Evolutionary conservation across 2,888 invertebrate genomes (phyloP).

Genomic region (Dolichomitus sp.): DNA sequence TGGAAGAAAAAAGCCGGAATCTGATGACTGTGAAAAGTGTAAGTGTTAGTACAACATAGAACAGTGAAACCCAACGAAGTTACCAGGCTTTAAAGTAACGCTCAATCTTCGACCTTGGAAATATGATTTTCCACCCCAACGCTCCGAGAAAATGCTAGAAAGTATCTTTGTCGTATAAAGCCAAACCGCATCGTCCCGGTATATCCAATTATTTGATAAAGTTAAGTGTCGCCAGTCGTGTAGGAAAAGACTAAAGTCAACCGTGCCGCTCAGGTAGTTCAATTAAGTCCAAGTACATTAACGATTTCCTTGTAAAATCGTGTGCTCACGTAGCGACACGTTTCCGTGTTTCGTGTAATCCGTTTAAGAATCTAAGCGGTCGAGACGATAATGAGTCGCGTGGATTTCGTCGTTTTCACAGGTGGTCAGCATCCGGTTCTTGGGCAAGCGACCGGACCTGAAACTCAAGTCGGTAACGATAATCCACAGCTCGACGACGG

Average conservation of each 20-base stretch:
- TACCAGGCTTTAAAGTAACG: conserved; percentile 28
- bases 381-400: conserved; percentile 14
- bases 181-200: conserved; percentile 4
- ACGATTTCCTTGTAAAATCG: conserved; percentile 40
- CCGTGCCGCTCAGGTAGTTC: conserved; percentile 20
- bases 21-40: conserved; percentile 74
- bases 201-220: conserved; percentile 58
- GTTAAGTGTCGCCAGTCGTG: conserved; percentile 10
- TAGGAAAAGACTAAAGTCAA: conserved; percentile 19
- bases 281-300: conserved; percentile 42
- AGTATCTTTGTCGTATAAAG: conserved; percentile 7
- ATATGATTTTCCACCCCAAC: neutral
- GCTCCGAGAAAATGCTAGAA: conserved; percentile 26
- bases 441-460: conserved; percentile 93
- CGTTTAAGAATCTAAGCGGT: neutral
- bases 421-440: conserved; percentile 93
- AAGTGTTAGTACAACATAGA: conserved; percentile 71
- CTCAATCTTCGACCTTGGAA: conserved; percentile 30
- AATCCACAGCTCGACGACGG: conserved; percentile 96
- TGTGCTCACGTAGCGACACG: neutral
- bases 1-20: conserved; percentile 73
- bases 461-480: conserved; percentile 96
- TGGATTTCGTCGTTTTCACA: conserved; percentile 81
- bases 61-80: neutral
- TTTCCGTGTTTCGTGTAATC: conserved; percentile 3